These are phyloP conservation scores for Dissostichus mawsoni DNA, from an alignment of 2,113 vertebrate genomes.

Conservation along the genomic window DNA sequence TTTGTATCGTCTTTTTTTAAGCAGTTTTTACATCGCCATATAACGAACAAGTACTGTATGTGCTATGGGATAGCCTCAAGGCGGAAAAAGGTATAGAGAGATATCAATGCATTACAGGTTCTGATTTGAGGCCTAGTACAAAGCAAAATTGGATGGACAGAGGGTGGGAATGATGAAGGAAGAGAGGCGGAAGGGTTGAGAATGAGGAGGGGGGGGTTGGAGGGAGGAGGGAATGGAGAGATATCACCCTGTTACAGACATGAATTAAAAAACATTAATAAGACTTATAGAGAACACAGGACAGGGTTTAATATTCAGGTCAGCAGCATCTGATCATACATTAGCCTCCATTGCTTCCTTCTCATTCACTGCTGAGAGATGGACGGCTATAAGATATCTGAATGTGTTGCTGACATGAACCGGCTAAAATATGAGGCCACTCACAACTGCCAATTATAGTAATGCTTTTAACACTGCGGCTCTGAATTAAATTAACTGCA, in stretches of 20 bases:
- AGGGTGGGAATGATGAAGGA: constrained; percentile 13
- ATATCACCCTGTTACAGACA: constrained; percentile 26
- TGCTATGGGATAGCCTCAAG: neutral
- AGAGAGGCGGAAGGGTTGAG: neutral
- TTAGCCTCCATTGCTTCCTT: constrained; percentile 17
- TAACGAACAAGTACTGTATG: neutral
- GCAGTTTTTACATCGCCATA: neutral
- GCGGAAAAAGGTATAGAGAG: neutral
- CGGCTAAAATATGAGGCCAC: constrained; percentile 38
- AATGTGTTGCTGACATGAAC: constrained; percentile 22
- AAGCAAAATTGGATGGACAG: constrained; percentile 23
- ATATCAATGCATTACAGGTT: constrained; percentile 7
- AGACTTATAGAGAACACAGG: constrained; percentile 50
- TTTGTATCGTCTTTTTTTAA: neutral
- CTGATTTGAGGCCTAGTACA: constrained; percentile 5
- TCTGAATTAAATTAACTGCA: constrained; percentile 33
- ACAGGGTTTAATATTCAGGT: constrained; percentile 48
- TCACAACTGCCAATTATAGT: constrained; percentile 40
- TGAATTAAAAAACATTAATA: constrained; percentile 45
- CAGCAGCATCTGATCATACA: constrained; percentile 46
- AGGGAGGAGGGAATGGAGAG: constrained; percentile 2
- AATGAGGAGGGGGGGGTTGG: neutral
- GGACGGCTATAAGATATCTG: neutral
- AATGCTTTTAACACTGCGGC: constrained; percentile 39
- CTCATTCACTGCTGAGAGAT: constrained; percentile 13